phyloP scores from a whole-genome alignment of 2,888 invertebrate species.

The Euspilapteryx auroguttella region DNA sequence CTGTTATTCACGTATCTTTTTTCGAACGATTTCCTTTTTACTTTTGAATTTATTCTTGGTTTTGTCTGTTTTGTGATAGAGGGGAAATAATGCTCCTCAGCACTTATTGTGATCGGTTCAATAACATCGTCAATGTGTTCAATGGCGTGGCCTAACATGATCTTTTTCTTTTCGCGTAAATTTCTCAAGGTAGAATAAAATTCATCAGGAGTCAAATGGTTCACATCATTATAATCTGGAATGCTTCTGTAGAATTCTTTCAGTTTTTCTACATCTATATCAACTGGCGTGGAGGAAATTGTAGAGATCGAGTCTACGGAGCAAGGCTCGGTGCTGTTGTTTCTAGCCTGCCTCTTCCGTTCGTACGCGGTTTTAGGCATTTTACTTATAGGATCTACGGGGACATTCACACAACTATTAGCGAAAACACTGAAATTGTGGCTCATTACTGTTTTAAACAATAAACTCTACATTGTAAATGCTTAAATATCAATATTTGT shows the following conservation, averaged over 20 bases:
- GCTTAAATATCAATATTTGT: not conserved
- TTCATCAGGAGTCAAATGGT: conserved; percentile 74
- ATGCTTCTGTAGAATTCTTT: conserved; percentile 77
- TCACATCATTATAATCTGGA: conserved; percentile 77
- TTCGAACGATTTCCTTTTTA: conserved; percentile 15
- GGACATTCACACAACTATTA: conserved; percentile 72
- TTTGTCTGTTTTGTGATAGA: conserved; percentile 10
- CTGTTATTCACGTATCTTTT: conserved; percentile 11
- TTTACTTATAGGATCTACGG: conserved; percentile 71
- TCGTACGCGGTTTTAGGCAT: conserved; percentile 73
- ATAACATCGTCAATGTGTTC: conserved; percentile 24
- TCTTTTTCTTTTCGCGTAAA: conserved; percentile 65
- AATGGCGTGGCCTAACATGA: conserved; percentile 35
- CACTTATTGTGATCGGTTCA: conserved; percentile 11
- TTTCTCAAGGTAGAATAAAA: conserved; percentile 72
- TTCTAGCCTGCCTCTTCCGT: conserved; percentile 46
- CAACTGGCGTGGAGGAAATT: conserved; percentile 23
- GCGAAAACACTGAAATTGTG: conserved; percentile 67
- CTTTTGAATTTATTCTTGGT: conserved; percentile 9
- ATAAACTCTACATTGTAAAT: not conserved
- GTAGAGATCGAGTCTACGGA: conserved; percentile 33
- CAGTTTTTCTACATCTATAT: conserved; percentile 59
- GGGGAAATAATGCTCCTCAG: conserved; percentile 3
- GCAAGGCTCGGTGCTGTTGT: conserved; percentile 30
- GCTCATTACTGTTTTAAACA: conserved; percentile 16